These are phyloP conservation scores for Setophaga kirtlandii DNA, from an alignment of 2,113 vertebrate genomes.

Conservation along the genomic window DNA sequence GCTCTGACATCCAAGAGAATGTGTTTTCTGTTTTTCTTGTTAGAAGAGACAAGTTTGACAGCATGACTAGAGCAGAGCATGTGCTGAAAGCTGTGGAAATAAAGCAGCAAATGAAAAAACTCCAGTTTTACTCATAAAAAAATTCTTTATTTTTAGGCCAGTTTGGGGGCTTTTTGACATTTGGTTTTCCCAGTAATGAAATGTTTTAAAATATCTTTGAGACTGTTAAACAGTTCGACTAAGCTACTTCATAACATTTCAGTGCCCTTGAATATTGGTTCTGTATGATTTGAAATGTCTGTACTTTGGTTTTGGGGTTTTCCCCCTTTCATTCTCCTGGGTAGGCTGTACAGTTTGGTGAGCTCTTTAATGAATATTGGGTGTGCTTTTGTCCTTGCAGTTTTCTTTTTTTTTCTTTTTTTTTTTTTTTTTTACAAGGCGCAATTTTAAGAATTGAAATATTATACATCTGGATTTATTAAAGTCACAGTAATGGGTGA, in stretches of 20 bases:
- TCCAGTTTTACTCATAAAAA: background rate
- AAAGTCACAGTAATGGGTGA: background rate
- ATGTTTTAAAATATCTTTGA: constrained; percentile 26
- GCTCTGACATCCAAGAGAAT: background rate
- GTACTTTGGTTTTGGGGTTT: background rate
- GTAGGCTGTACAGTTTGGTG: background rate
- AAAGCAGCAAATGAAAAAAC: background rate
- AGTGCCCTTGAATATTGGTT: constrained; percentile 16
- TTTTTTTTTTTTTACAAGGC: background rate
- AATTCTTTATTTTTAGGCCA: constrained; percentile 3
- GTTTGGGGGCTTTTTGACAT: background rate
- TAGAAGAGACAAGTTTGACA: constrained; percentile 5
- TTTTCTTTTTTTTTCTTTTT: background rate
- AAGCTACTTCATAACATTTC: constrained; percentile 13
- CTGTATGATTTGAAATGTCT: background rate
- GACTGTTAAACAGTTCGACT: background rate
- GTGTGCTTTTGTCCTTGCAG: background rate
- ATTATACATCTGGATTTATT: constrained; percentile 11
- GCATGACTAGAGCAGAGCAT: background rate
- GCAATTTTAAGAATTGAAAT: background rate
- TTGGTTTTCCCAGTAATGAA: constrained; percentile 12
- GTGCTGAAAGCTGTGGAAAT: background rate
- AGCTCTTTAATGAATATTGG: background rate
- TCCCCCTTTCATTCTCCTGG: background rate
- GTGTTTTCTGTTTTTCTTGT: constrained; percentile 3